A percentile compares a stretch with the other conserved stretches of the same genome.
phyloP scores from a whole-genome alignment of 2,888 invertebrate species.

The Rotaria magnacalcarata region DNA sequence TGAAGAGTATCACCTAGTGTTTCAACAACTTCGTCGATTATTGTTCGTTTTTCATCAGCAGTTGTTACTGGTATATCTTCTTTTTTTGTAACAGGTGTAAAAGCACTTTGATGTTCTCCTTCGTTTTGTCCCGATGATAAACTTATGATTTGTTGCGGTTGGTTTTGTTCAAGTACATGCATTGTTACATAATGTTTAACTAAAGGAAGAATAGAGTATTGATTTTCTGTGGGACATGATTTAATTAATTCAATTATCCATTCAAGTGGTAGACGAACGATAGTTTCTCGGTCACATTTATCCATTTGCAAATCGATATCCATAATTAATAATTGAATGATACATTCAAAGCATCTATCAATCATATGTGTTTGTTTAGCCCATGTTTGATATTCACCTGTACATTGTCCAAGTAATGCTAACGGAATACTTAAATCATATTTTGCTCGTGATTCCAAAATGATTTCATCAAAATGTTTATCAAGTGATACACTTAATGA shows the following conservation, averaged over 20 bases:
- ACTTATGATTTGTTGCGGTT: not conserved
- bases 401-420: conserved; percentile 28
- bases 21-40: not conserved
- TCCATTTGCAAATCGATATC: not conserved
- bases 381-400: conserved; percentile 48
- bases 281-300: conserved; percentile 29
- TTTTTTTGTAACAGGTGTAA: not conserved
- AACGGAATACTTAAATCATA: conserved; percentile 37
- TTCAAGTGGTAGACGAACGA: conserved; percentile 39
- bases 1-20: not conserved
- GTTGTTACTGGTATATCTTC: not conserved
- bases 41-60: conserved; percentile 6
- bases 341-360: conserved; percentile 51
- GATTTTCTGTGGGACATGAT: not conserved
- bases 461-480: conserved; percentile 52
- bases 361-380: conserved; percentile 53
- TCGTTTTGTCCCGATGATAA: not conserved
- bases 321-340: conserved; percentile 51
- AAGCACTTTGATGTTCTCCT: not conserved
- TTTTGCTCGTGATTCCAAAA: conserved; percentile 47
- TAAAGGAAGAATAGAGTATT: not conserved
- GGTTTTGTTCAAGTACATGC: not conserved
- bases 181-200: not conserved
- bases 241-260: conserved; percentile 42
- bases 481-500: conserved; percentile 53